A percentile compares a stretch with the other conserved stretches of the same genome.
Evolutionary conservation across 2,888 invertebrate species (phyloP).

Genomic region (Portevinia maculata): DNA sequence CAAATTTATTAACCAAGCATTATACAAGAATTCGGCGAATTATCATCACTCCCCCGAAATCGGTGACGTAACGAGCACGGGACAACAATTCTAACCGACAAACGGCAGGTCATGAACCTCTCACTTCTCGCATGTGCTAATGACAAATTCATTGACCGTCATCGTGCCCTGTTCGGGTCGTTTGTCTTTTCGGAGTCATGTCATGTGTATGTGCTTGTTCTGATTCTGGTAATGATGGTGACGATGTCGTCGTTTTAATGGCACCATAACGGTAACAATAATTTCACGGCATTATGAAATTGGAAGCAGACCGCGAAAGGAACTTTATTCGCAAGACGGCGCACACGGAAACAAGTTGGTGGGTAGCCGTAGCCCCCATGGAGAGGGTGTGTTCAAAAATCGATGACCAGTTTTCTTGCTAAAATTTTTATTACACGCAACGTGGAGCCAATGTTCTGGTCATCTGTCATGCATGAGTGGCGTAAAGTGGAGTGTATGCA

Average conservation of each 20-base stretch:
- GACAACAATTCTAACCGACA: slow-evolving; percentile 27
- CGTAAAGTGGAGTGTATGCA: slow-evolving; percentile 14
- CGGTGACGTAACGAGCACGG: background rate
- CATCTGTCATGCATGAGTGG: slow-evolving; percentile 50
- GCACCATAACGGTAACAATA: slow-evolving; percentile 60
- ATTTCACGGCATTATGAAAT: slow-evolving; percentile 65
- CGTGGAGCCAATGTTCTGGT: slow-evolving; percentile 43
- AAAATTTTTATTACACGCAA: slow-evolving; percentile 29
- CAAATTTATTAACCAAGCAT: slow-evolving; percentile 37
- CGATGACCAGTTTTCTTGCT: slow-evolving; percentile 44
- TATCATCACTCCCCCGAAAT: slow-evolving; percentile 6
- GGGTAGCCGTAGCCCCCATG: background rate
- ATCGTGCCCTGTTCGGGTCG: slow-evolving; percentile 21
- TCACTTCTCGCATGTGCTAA: slow-evolving; percentile 52
- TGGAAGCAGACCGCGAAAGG: slow-evolving; percentile 61
- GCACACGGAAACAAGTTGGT: background rate
- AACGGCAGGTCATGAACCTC: slow-evolving; percentile 59
- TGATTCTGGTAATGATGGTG: slow-evolving; percentile 43
- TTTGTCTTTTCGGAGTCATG: slow-evolving; percentile 5
- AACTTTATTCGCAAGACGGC: slow-evolving; percentile 35
- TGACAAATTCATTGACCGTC: slow-evolving; percentile 63
- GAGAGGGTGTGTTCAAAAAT: slow-evolving; percentile 47
- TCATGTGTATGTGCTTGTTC: background rate
- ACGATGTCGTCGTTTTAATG: slow-evolving; percentile 51
- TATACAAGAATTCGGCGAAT: slow-evolving; percentile 26